Evolutionary conservation across 1,140 invertebrate species (phyloP).

Genomic region (Episyrphus balteatus): DNA sequence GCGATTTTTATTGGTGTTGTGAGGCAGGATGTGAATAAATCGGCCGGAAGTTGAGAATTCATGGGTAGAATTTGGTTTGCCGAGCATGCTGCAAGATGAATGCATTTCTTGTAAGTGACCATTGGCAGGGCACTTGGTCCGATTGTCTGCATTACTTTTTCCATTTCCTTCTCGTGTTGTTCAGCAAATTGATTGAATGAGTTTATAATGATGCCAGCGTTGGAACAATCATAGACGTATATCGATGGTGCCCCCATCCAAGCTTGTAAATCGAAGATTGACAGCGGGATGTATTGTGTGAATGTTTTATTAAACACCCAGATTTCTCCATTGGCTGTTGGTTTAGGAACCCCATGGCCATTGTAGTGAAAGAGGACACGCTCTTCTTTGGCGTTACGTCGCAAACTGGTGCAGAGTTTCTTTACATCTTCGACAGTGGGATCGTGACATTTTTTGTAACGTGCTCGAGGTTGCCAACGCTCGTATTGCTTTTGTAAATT

Average conservation of each 20-base stretch:
- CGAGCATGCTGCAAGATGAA: constrained; percentile 90
- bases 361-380: constrained; percentile 99
- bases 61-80: constrained; percentile 88
- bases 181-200: constrained; percentile 85
- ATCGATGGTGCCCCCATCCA: constrained; percentile 99
- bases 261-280: constrained; percentile 93
- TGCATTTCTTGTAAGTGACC: constrained; percentile 72
- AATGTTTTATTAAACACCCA: constrained; percentile 99
- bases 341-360: constrained; percentile 97
- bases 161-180: constrained; percentile 80
- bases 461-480: constrained; percentile 91
- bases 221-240: constrained; percentile 98
- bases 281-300: constrained; percentile 98
- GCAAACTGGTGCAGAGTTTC: constrained; percentile 86
- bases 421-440: constrained; percentile 97
- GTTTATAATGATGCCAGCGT: constrained; percentile 92
- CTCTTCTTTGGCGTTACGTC: constrained; percentile 98
- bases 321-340: constrained; percentile 96
- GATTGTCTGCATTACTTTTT: constrained; percentile 41
- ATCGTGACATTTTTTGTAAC: constrained; percentile 93
- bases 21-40: constrained; percentile 95
- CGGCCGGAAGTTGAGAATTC: constrained; percentile 96
- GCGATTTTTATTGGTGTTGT: constrained; percentile 98
- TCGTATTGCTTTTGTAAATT: constrained; percentile 94
- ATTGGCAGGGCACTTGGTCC: constrained; percentile 2